Evolutionary conservation across 2,797 vertebrate species (phyloP).

Genomic region (Protonibea diacanthus): DNA sequence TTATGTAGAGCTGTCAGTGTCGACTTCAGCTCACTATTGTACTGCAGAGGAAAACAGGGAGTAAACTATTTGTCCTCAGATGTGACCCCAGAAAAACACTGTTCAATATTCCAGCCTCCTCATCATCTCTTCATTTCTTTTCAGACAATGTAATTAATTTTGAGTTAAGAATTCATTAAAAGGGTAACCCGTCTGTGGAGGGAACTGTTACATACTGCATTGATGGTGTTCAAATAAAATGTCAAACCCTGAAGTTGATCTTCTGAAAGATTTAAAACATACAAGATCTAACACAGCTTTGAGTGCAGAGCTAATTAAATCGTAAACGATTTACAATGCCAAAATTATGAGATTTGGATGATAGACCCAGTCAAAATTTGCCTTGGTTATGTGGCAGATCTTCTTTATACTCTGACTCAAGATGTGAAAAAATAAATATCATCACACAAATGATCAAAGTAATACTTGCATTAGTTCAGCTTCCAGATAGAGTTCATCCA

Average conservation of each 20-base stretch:
- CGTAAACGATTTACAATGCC: not conserved
- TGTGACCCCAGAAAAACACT: conserved; percentile 16
- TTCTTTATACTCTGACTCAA: not conserved
- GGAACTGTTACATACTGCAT: conserved; percentile 11
- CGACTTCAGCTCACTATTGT: conserved; percentile 41
- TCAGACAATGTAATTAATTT: conserved; percentile 51
- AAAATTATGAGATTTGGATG: not conserved
- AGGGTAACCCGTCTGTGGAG: conserved; percentile 36
- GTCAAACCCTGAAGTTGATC: conserved; percentile 5
- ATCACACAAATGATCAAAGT: conserved; percentile 6
- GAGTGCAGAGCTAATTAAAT: conserved; percentile 49
- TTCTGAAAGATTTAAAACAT: conserved; percentile 21
- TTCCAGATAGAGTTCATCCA: conserved; percentile 8
- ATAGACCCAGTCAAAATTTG: conserved; percentile 1
- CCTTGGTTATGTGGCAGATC: not conserved
- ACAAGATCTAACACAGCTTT: not conserved
- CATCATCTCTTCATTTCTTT: conserved; percentile 13
- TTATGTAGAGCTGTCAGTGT: conserved; percentile 72
- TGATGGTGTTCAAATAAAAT: conserved; percentile 36
- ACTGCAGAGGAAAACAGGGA: conserved; percentile 40
- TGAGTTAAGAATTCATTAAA: conserved; percentile 59
- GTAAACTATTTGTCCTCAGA: conserved; percentile 33
- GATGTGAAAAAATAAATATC: conserved; percentile 27
- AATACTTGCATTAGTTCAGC: conserved; percentile 4
- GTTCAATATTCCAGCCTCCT: conserved; percentile 19